A percentile compares a stretch with the other conserved stretches of the same genome.
phyloP scores from a whole-genome alignment of 2,113 vertebrate species.

The Melanotaenia duboulayi region DNA sequence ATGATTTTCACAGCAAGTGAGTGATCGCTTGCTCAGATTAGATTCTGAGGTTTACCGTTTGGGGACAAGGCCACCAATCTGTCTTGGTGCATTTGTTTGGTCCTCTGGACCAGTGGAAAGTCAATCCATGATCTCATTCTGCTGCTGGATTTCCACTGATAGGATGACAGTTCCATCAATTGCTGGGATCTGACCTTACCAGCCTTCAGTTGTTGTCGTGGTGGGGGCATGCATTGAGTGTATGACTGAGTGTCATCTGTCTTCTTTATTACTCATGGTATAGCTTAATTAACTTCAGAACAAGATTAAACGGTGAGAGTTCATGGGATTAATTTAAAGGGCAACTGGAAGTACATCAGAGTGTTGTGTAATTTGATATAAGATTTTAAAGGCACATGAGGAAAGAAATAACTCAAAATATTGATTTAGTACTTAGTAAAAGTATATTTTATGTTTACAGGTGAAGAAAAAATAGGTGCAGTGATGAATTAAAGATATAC shows the following conservation, averaged over 20 bases:
- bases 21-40: slow-evolving; percentile 66
- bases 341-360: slow-evolving; percentile 63
- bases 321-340: slow-evolving; percentile 81
- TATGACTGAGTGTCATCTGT: slow-evolving; percentile 72
- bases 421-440: not conserved
- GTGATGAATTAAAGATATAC: no score
- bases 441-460: not conserved
- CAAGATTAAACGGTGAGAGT: slow-evolving; percentile 71
- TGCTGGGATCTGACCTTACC: slow-evolving; percentile 78
- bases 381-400: slow-evolving; percentile 36
- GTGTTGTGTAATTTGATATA: slow-evolving; percentile 59
- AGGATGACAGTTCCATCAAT: slow-evolving; percentile 79
- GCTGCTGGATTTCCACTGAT: slow-evolving; percentile 62
- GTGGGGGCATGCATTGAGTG: slow-evolving; percentile 34
- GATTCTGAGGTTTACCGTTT: slow-evolving; percentile 50
- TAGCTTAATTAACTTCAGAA: slow-evolving; percentile 79
- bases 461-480: no score
- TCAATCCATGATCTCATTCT: slow-evolving; percentile 68
- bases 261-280: slow-evolving; percentile 80
- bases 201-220: slow-evolving; percentile 71
- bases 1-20: slow-evolving; percentile 69
- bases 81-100: slow-evolving; percentile 58
- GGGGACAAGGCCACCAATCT: slow-evolving; percentile 57
- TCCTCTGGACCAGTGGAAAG: slow-evolving; percentile 32
- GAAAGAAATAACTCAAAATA: not conserved